Base-by-base conservation (phyloP, 1,140 invertebrate species). In the Drosophila ercepeae region DNA sequence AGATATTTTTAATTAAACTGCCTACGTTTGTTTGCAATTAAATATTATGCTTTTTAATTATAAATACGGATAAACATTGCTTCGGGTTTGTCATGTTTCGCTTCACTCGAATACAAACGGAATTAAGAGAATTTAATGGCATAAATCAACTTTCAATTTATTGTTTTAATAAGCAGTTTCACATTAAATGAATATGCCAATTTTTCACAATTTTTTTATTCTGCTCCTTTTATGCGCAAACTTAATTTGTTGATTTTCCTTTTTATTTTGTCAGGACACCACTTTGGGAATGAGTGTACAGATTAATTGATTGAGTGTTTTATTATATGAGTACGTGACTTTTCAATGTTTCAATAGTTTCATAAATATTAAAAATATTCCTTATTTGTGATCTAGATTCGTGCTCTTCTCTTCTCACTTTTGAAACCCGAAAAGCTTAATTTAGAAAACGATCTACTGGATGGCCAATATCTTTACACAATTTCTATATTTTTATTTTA, bases 1-100 rank as follows among this genome's bases (percentile, higher is more conserved):
- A 53, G 61, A 67, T 50, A 68, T 44, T 64, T 72, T 72, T 75
- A 81, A 81, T 81, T 58, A 72, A 72, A 72, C 72, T 39, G 21
- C 16, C 18, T 36, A 54, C 53, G 50, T 18, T 18, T 59, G 34
- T 71, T 53, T 44, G 32, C 41, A 71, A 63, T 72, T 76, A 46
- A 67, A 63, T 53, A 29, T 73, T 59, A 60, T 73, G 34, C 57
- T 34, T 53, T 46, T 61, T 51, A 67, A 72, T 54, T 67, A 75
- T 54, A 55, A 34, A 39, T 46, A 69, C 27, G 50, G 54, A 73
- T 45, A 53, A 60, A 52, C 48, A 70, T 60, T 72, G 65, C 60
- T 70, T 72, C 11, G 34, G 19, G 21, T n/a, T 19, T 23, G 29
- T 13, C 7, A 27, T 25, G 23, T 27, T 4, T 1, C n/a, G 41